Percentiles rank a stretch among this genome's conserved stretches.
Conservation (phyloP, 1,140 invertebrate species). For the Aphelinus certus region DNA sequence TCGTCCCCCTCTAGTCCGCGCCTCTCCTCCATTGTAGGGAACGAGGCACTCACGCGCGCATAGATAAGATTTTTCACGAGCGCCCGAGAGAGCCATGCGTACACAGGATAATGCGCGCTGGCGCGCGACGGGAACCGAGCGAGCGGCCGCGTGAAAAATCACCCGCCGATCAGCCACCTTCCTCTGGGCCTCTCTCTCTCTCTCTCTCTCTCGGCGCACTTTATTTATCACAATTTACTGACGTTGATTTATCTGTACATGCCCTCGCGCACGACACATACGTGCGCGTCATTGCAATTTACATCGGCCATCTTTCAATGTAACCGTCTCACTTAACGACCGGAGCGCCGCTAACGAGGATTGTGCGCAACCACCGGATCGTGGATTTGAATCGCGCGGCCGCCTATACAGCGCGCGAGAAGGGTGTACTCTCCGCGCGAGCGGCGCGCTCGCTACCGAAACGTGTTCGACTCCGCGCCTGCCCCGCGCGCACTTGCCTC, state of each 20-base stretch:
- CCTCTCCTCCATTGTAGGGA: background rate
- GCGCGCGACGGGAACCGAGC: background rate
- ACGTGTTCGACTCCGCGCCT: too few species aligned
- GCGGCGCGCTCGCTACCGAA: too few species aligned
- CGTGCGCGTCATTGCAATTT: slow-evolving; percentile 60
- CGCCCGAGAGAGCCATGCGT: background rate
- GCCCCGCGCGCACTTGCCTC: too few species aligned
- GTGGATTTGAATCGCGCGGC: background rate
- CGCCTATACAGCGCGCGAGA: background rate
- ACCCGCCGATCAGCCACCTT: slow-evolving; percentile 29
- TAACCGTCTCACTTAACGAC: slow-evolving; percentile 61
- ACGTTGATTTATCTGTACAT: slow-evolving; percentile 61
- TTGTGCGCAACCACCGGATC: background rate
- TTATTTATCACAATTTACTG: slow-evolving; percentile 64
- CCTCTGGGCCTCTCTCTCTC: slow-evolving; percentile 49
- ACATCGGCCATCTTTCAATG: slow-evolving; percentile 62
- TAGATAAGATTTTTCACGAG: slow-evolving; percentile 41
- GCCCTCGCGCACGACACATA: slow-evolving; percentile 51
- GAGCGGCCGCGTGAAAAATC: slow-evolving; percentile 38
- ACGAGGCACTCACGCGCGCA: background rate
- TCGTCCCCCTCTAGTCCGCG: background rate
- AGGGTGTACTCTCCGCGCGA: too few species aligned
- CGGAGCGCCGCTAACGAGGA: slow-evolving; percentile 32
- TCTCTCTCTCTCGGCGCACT: slow-evolving; percentile 41
- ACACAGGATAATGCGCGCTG: background rate